A percentile compares a stretch with the other conserved stretches of the same genome.
Conservation (phyloP, 2,888 invertebrate species). For the Myopa tessellatipennis region DNA sequence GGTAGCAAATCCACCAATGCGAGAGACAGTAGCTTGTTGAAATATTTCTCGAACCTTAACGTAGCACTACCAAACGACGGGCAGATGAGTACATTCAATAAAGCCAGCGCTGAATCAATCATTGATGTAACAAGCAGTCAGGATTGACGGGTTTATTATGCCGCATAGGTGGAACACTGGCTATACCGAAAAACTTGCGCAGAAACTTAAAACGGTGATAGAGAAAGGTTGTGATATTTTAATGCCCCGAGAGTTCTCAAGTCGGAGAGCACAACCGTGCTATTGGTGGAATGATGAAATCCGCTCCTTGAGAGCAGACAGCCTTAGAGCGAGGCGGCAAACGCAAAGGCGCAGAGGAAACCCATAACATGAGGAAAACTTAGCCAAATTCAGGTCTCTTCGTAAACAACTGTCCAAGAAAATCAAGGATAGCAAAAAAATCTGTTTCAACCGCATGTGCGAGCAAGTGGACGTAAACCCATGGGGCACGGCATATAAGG, state of each 20-base stretch:
- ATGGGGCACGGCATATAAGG: too few relatives aligned
- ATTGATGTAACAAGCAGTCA: not conserved
- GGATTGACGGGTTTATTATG: too few relatives aligned
- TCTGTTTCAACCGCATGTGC: too few relatives aligned
- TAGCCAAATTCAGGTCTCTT: too few relatives aligned
- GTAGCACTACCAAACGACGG: not conserved
- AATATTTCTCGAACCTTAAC: not conserved
- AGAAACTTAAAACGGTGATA: not conserved
- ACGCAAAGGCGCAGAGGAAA: not conserved
- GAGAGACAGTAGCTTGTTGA: not conserved
- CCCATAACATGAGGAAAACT: too few relatives aligned
- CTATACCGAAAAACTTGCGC: too few relatives aligned
- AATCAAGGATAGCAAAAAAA: too few relatives aligned
- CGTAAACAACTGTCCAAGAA: too few relatives aligned
- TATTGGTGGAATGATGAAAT: constrained; percentile 8
- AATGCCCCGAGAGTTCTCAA: not conserved
- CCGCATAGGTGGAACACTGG: too few relatives aligned
- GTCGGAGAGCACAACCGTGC: not conserved
- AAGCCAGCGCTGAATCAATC: not conserved
- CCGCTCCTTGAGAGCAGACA: not conserved
- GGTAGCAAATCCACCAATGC: not conserved
- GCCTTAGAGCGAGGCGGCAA: not conserved
- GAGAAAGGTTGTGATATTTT: not conserved
- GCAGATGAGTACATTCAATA: not conserved
- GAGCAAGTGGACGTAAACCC: too few relatives aligned